Base-by-base conservation (phyloP, 2,888 invertebrate species). In the Bellardia pandia region DNA sequence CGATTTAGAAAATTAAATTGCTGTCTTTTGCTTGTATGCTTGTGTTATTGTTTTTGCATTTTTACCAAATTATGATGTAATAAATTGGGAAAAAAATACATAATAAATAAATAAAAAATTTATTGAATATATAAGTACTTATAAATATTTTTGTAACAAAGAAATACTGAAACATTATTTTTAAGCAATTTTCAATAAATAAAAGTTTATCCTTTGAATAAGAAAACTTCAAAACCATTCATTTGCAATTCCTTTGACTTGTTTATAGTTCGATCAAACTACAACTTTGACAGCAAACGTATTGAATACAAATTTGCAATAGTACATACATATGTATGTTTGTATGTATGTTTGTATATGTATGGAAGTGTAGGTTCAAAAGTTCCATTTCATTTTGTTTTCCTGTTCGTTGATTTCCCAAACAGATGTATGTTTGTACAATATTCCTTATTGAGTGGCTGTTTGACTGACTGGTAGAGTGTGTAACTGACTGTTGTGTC, bases 401-500 rank as follows among this genome's bases (percentile, higher is more conserved):
- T 81, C 56, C 78, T 74, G 72, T 60, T 69, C 71, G 66, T 74
- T 62, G 69, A 53, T 51, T 81, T 80, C 13, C 8, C 64, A 69
- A 72, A 30, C 78, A 58, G 42, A 30, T 66, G 68, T 60, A 48
- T 69, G 51, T 69, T 78, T 60, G 13, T 45, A 48, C 78, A 71
- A 71, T 23, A 14, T 71, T 79, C 37, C 45, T 33, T 58, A 58
- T 58, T 69, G 13, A 58, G 45, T 45, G 23, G 16, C 56, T 56
- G 56, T 3, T 23, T 56, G 56, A 23, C 16, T 56, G 33, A 30
- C 58, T 58, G 23, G 30, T 4, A 9, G 30, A 58, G 9, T 69
- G 66, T 62, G 83, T 64, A 72, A 86, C 76, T 76, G 66, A 86
- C 71, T 72, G 45, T 76, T 85, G 23, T 64, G 79, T 76, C 71